These are phyloP conservation scores for Mycalesis mineus DNA, from an alignment of 2,888 invertebrate species.

Conservation along the genomic window DNA sequence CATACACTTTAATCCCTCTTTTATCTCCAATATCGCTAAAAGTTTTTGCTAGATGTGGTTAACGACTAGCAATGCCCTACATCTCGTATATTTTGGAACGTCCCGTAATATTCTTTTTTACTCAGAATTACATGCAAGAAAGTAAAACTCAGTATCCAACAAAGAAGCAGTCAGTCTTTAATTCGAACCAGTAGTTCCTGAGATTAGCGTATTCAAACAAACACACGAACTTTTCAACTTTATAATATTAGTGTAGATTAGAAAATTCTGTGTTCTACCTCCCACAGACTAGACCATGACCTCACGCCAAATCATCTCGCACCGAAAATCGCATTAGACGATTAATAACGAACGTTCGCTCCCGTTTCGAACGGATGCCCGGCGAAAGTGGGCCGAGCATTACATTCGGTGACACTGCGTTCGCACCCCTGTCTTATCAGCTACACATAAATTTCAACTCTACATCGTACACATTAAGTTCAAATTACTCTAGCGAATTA, in stretches of 20 bases:
- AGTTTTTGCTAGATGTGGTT: too few relatives aligned
- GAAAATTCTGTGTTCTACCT: not conserved
- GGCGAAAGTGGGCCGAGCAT: conserved; percentile 48
- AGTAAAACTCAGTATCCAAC: too few relatives aligned
- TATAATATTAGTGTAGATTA: too few relatives aligned
- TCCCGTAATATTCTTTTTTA: not conserved
- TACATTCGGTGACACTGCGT: conserved; percentile 32
- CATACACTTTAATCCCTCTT: too few relatives aligned
- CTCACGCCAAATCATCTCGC: conserved; percentile 29
- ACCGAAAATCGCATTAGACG: conserved; percentile 53
- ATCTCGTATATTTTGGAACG: not conserved
- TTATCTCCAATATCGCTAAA: too few relatives aligned
- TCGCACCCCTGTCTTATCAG: conserved; percentile 10
- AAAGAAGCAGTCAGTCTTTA: too few relatives aligned
- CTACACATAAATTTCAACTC: conserved; percentile 2
- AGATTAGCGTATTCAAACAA: too few relatives aligned
- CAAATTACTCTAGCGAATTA: not conserved
- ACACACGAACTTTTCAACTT: too few relatives aligned
- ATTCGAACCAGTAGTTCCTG: too few relatives aligned
- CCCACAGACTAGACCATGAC: not conserved
- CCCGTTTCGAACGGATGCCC: conserved; percentile 50
- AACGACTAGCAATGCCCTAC: not conserved
- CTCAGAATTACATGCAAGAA: too few relatives aligned
- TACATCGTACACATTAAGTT: not conserved
- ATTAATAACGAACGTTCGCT: conserved; percentile 50